A percentile compares a stretch with the other conserved stretches of the same genome.
These are phyloP conservation scores for pig (Sus scrofa) DNA, from an alignment of 2,113 vertebrate species.

Conservation along the genomic window T2T-Sscrofa CM000826.6:100226501-100227000, in stretches of 20 bases:
- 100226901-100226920: neutral
- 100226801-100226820: neutral
- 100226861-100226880: neutral
- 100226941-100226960: neutral
- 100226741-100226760: neutral
- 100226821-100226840: conserved; percentile 10
- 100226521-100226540: neutral
- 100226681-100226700: neutral
- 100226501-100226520: neutral
- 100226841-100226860: neutral
- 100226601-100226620: neutral
- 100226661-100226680: too few relatives aligned
- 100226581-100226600: neutral
- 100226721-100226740: neutral
- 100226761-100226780: neutral
- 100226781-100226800: neutral
- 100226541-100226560: conserved; percentile 4
- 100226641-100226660: conserved; percentile 29
- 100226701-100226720: neutral
- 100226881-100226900: neutral
- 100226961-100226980: neutral
- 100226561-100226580: conserved; percentile 2
- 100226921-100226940: neutral
- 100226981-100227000: neutral
- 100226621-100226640: neutral